phyloP scores from a whole-genome alignment of 2,888 invertebrate genomes.

The Falcaria lacertinaria region DNA sequence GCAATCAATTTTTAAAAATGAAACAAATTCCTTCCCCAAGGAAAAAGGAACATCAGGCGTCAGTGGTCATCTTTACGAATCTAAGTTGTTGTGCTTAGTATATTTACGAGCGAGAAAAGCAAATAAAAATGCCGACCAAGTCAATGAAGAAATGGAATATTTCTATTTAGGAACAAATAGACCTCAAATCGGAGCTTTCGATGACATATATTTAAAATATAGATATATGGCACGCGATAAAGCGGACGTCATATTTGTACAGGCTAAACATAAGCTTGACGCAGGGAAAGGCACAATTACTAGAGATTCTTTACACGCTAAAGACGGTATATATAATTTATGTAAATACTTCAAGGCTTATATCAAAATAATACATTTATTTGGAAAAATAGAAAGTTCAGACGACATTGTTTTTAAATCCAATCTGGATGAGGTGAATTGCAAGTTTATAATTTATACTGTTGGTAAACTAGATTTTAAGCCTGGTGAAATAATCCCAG shows the following conservation, averaged over 20 bases:
- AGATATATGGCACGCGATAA: slow-evolving; percentile 6
- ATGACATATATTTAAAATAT: slow-evolving; percentile 24
- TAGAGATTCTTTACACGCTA: slow-evolving; percentile 11
- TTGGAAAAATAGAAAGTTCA: background rate
- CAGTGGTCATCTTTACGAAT: slow-evolving; percentile 25
- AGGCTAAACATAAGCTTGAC: slow-evolving; percentile 23
- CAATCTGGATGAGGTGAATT: slow-evolving; percentile 8
- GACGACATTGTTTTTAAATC: slow-evolving; percentile 7
- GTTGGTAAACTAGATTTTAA: slow-evolving; percentile 11
- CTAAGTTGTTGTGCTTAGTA: slow-evolving; percentile 21
- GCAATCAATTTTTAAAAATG: background rate
- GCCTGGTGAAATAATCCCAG: background rate
- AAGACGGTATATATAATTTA: slow-evolving; percentile 13
- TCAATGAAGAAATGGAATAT: background rate
- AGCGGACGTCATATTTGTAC: slow-evolving; percentile 18
- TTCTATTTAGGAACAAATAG: slow-evolving; percentile 12
- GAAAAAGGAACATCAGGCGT: slow-evolving; percentile 17
- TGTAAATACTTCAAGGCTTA: slow-evolving; percentile 20
- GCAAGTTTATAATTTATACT: slow-evolving; percentile 19
- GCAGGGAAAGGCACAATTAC: slow-evolving; percentile 14
- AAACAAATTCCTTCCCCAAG: background rate
- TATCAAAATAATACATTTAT: slow-evolving; percentile 3
- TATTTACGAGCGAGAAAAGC: slow-evolving; percentile 15
- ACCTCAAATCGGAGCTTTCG: slow-evolving; percentile 20
- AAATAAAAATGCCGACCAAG: slow-evolving; percentile 7